Percentiles rank a stretch among this genome's conserved stretches.
phyloP scores from a whole-genome alignment of 2,113 vertebrate species.

The Cryptoleucopteryx plumbea region DNA sequence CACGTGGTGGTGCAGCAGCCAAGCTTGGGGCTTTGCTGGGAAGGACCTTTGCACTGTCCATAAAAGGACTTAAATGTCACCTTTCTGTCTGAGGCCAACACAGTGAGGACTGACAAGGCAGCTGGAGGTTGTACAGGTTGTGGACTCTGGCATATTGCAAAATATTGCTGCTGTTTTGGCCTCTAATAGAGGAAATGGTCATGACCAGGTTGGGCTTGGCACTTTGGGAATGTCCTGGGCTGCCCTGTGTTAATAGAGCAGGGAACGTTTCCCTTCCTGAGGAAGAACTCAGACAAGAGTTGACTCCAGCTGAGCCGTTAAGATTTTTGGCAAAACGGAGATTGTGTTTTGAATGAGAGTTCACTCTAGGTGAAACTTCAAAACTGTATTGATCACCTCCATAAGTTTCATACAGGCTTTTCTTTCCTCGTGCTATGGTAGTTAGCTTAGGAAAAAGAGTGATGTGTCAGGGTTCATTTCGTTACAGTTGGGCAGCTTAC shows the following conservation, averaged over 20 bases:
- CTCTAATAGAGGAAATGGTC: background rate
- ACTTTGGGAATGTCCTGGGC: background rate
- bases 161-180: background rate
- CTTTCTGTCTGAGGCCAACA: background rate
- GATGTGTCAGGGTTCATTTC: background rate
- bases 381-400: background rate
- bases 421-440: accelerated
- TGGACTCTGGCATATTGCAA: background rate
- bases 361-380: background rate
- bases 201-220: background rate
- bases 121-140: background rate
- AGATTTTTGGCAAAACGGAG: background rate
- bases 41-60: background rate
- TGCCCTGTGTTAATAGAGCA: background rate
- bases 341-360: background rate
- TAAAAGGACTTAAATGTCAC: background rate
- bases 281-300: background rate
- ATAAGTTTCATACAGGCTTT: background rate
- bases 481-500: background rate
- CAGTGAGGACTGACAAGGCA: background rate
- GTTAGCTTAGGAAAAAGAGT: background rate
- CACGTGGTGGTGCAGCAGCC: background rate
- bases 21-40: background rate
- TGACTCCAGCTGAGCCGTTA: background rate
- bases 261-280: background rate